Base-by-base conservation (phyloP, 2,888 invertebrate species). In the Eristalis arbustorum region DNA sequence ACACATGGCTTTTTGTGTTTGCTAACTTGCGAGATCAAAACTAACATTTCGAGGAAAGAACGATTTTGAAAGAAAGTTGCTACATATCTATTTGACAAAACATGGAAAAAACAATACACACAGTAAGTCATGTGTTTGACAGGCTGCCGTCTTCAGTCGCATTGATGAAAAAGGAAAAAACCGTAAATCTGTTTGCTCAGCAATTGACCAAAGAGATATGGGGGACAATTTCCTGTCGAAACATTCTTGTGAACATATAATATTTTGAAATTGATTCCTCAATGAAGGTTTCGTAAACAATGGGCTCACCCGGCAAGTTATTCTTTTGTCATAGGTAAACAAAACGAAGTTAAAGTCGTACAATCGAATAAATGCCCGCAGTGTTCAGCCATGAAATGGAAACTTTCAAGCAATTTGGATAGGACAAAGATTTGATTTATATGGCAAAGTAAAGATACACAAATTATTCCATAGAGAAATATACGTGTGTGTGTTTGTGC, bases 191-290 rank as follows among this genome's bases (percentile, higher is more conserved):
- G 67, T 83, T 83, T 83, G 37, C 75, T 83, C 67, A 71, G 78
- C 75, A 71, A 75, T 78, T 87, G 79, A 87, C 74, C 42, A 40
- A 28, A 74, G 49, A 79, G 59, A n/a, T 67, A 57, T 72, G 71
- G 63, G 79, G 74, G 75, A 83, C 83, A 83, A 83, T 83, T 87
- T 87, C 87, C 87, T 87, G 87, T 87, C 72, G 75, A 72, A 87
- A 83, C 69, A 87, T 87, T 71, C 67, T 82, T 87, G 79, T 83
- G 75, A 79, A 87, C 83, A 87, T 83, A 18, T 18, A 49, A 49
- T 49, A 72, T 79, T 85, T 81, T 87, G 74, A 87, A 82, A 83
- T 78, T 82, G 87, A 87, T 87, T 83, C 75, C 56, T 49, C 57
- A 64, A 82, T 82, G 78, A 85, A 82, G 77, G 77, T 82, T 85